Base-by-base conservation (phyloP, 2,888 invertebrate genomes). In the Piscicola geometra region DNA sequence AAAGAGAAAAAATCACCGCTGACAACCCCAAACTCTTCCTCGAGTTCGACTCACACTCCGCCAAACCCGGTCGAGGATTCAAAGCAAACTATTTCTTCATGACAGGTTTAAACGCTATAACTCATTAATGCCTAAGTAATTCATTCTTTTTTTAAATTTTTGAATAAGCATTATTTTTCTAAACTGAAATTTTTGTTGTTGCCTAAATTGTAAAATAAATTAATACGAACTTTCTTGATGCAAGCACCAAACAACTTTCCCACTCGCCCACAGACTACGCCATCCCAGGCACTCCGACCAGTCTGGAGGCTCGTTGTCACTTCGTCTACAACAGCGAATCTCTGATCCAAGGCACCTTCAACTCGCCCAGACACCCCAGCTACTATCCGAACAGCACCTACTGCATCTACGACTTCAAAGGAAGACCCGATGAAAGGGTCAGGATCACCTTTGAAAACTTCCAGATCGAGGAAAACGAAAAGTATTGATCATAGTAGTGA, bases 1-100 rank as follows among this genome's bases (percentile, higher is more conserved):
- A 52, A 3, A 25, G 25, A 30, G 50, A 35, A 3, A 52, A 64
- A 52, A 90, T 94, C 78, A 90, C 84, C 75, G 94, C 94, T 75
- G 93, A 93, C 85, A 94, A 94, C 0, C 95, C 96, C 1, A 89
- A 95, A 72, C 89, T 97, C 79, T 92, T 95, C 66, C 92, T 97
- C 90, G 93, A 95, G 72, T 95, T 96, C 86, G 93, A 93, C 86
- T 94, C 75, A 3, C 21, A 28, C 25, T 5, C 21, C 18, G 68
- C 41, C 5, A 70, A 35, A 21, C 67, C 41, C n/a, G 96, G 95
- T 9, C 89, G 91, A 71, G 94, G 95, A 76, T 95, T 96, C 85
- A 94, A 94, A 85, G 93, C 92, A 81, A 90, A 89, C 86, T 93
- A 92, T 85, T 89, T 90, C 71, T 93, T 93, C 86, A 90, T 92